These are phyloP conservation scores for Notolepis coatsorum DNA, from an alignment of 2,797 vertebrate species.

Conservation along the genomic window DNA sequence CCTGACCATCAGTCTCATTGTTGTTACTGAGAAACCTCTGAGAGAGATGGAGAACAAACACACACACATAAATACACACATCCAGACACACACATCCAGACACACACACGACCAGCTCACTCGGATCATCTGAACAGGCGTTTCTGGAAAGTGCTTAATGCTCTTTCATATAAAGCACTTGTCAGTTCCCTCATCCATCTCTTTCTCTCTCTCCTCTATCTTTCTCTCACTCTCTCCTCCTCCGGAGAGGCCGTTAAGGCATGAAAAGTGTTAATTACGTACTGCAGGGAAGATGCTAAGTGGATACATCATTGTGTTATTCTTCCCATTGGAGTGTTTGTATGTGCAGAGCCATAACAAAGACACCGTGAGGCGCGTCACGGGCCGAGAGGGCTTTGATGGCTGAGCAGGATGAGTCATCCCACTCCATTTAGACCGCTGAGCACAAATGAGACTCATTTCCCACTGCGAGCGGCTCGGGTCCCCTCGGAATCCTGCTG, in stretches of 20 bases:
- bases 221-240: conserved; percentile 14
- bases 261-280: conserved; percentile 36
- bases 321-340: conserved; percentile 33
- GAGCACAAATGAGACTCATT: conserved; percentile 44
- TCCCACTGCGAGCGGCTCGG: conserved; percentile 44
- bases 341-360: conserved; percentile 52
- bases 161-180: conserved; percentile 19
- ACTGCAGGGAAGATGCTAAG: conserved; percentile 47
- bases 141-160: no score
- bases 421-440: conserved; percentile 49
- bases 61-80: not conserved
- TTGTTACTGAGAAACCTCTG: conserved; percentile 47
- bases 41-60: no score
- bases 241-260: conserved; percentile 34
- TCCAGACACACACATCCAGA: conserved; percentile 29
- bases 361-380: conserved; percentile 53
- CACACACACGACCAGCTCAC: conserved; percentile 40
- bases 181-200: conserved; percentile 27
- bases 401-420: conserved; percentile 66
- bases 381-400: conserved; percentile 58
- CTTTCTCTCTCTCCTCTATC: not conserved
- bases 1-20: conserved; percentile 13
- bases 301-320: conserved; percentile 47
- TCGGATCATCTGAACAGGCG: conserved; percentile 40
- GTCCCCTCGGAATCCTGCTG: conserved; percentile 17